phyloP scores from a whole-genome alignment of 2,113 vertebrate genomes.

The Pterocles burchelli region DNA sequence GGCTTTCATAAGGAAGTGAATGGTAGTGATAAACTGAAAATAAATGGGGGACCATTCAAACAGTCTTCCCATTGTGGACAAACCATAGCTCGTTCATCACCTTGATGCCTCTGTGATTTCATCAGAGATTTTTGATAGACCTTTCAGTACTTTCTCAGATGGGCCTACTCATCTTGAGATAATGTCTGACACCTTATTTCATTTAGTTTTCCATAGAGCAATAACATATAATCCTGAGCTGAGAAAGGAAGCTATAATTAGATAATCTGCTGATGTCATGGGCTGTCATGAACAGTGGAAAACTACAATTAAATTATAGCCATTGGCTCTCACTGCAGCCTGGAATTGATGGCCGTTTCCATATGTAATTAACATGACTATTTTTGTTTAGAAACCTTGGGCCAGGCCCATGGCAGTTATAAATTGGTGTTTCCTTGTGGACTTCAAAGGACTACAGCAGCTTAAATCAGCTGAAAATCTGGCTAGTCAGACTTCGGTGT shows the following conservation, averaged over 20 bases:
- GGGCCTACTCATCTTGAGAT: background rate
- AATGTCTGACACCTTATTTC: conserved; percentile 26
- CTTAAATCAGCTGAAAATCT: background rate
- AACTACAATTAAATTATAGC: conserved; percentile 28
- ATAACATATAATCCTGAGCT: background rate
- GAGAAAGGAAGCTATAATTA: conserved; percentile 35
- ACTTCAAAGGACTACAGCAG: background rate
- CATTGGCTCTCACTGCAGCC: conserved; percentile 2
- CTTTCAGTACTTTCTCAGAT: background rate
- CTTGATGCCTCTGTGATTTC: background rate
- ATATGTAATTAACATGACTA: background rate
- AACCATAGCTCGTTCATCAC: background rate
- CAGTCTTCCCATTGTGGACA: background rate
- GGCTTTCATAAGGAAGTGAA: background rate
- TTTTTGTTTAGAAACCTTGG: background rate
- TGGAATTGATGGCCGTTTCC: conserved; percentile 26
- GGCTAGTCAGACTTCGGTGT: background rate
- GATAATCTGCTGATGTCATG: conserved; percentile 12
- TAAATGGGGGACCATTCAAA: background rate
- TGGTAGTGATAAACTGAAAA: background rate
- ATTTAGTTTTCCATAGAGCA: conserved; percentile 8
- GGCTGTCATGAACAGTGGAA: conserved; percentile 25
- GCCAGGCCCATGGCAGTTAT: background rate
- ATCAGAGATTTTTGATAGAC: background rate
- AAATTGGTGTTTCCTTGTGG: background rate